Conservation (phyloP, 2,888 invertebrate genomes). For the Apomyelois bistriatella region DNA sequence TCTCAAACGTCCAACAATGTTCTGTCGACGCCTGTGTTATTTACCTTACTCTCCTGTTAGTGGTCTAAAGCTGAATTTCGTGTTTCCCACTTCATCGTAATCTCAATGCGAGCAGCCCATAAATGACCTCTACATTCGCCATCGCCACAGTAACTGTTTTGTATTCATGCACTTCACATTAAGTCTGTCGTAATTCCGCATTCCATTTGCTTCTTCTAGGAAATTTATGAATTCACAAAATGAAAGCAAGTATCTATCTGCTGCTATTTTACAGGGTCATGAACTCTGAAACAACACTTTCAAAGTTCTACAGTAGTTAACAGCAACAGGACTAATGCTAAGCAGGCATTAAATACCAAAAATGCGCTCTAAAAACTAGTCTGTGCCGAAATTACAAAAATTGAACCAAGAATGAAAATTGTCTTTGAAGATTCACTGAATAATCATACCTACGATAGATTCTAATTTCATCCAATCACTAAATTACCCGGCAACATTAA, state of each 20-base stretch:
- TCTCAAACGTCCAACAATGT: no score
- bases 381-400: no score
- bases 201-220: constrained; percentile 56
- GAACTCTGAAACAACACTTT: no score
- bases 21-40: neutral
- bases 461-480: constrained; percentile 49
- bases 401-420: no score
- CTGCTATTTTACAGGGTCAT: neutral
- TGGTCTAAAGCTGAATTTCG: neutral
- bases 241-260: neutral
- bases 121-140: constrained; percentile 13
- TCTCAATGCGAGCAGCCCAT: neutral
- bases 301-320: no score
- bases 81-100: neutral
- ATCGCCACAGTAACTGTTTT: constrained; percentile 49
- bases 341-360: no score
- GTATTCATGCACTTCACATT: constrained; percentile 56
- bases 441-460: neutral
- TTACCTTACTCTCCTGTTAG: neutral
- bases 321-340: no score
- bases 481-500: constrained; percentile 46
- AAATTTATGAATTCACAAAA: constrained; percentile 34
- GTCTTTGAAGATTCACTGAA: neutral
- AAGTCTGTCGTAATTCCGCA: constrained; percentile 60
- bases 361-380: no score